These are phyloP conservation scores for Hepsetus odoe DNA, from an alignment of 2,113 vertebrate species.

Conservation along the genomic window DNA sequence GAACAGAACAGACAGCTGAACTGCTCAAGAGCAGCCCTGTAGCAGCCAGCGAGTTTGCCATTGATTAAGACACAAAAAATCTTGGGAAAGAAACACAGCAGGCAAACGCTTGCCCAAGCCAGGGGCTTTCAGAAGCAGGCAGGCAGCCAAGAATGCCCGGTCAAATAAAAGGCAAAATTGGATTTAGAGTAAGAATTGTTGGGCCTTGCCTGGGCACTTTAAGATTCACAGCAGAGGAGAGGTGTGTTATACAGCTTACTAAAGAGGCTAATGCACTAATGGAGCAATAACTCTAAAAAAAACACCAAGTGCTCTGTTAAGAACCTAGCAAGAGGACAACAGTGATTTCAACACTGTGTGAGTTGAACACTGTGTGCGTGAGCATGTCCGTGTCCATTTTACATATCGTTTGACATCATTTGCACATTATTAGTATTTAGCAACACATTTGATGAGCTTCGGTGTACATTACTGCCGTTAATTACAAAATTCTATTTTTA, in stretches of 20 bases:
- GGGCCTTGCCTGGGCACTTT: not conserved
- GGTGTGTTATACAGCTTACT: not conserved
- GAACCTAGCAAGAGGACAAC: not conserved
- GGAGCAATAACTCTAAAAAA: not conserved
- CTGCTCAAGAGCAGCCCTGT: not conserved
- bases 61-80: constrained; percentile 45
- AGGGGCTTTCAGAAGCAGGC: constrained; percentile 40
- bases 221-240: not conserved
- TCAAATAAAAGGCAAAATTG: constrained; percentile 26
- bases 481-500: too few species aligned
- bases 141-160: constrained; percentile 27
- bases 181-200: constrained; percentile 29
- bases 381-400: constrained; percentile 11
- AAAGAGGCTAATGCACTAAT: not conserved
- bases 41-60: constrained; percentile 14
- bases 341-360: not conserved
- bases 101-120: not conserved
- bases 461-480: constrained; percentile 29
- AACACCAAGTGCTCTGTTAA: not conserved
- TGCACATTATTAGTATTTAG: constrained; percentile 1
- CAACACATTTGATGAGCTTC: not conserved
- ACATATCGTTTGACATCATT: not conserved
- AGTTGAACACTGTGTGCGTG: not conserved
- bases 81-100: not conserved
- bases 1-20: not conserved